These are phyloP conservation scores for Mimas tiliae DNA, from an alignment of 2,888 invertebrate genomes.

Conservation along the genomic window DNA sequence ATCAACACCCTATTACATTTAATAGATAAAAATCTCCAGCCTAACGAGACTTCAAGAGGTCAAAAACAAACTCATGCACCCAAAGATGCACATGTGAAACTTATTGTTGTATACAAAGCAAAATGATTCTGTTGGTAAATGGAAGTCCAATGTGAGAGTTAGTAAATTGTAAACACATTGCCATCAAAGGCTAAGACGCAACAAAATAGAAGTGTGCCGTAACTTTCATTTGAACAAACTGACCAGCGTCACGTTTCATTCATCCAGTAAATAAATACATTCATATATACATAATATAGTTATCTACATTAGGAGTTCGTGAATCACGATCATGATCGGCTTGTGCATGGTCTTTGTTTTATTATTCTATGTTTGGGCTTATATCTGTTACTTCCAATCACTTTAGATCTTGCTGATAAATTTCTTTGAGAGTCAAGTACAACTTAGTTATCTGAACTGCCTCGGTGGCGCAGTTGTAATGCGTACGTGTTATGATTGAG, in stretches of 20 bases:
- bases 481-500: too few species aligned
- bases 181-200: background rate
- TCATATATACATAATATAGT: background rate
- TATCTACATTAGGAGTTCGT: background rate
- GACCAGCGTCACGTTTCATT: background rate
- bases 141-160: background rate
- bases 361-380: background rate
- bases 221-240: constrained; percentile 6
- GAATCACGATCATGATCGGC: background rate
- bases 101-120: too few species aligned
- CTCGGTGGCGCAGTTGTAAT: too few species aligned
- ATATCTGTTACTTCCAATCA: background rate
- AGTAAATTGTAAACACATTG: background rate
- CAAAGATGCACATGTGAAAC: too few species aligned
- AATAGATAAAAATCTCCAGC: too few species aligned
- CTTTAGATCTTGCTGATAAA: background rate
- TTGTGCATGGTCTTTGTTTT: background rate
- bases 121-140: background rate
- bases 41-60: too few species aligned
- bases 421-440: too few species aligned
- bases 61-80: too few species aligned
- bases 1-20: too few species aligned
- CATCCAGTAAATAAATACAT: background rate
- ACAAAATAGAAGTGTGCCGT: background rate
- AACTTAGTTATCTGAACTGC: too few species aligned